Percentiles rank a stretch among this genome's conserved stretches.
Evolutionary conservation across 2,888 invertebrate genomes (phyloP).

Genomic region (Phyto melanocephala): DNA sequence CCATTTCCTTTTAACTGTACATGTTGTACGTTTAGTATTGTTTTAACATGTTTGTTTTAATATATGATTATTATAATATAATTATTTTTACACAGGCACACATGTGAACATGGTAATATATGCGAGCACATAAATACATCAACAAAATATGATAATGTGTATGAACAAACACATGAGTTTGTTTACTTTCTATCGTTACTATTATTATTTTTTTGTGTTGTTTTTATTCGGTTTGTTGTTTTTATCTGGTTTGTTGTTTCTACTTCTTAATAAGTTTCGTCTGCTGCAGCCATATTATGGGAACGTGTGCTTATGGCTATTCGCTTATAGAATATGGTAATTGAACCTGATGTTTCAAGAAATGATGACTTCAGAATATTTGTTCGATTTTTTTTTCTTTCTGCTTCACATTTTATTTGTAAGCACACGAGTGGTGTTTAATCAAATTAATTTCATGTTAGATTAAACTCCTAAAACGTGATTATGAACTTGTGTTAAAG

Average conservation of each 20-base stretch:
- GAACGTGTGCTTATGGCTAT: background rate
- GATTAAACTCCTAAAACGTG: background rate
- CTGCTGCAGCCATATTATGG: no score
- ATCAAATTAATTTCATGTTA: conserved; percentile 10
- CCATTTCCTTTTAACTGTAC: background rate
- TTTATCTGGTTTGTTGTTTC: no score
- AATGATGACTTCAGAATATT: background rate
- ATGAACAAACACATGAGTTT: no score
- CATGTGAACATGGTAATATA: background rate
- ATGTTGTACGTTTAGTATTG: no score
- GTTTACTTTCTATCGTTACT: background rate
- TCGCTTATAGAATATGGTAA: background rate
- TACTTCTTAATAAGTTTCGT: background rate
- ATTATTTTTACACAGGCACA: background rate
- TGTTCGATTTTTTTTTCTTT: background rate
- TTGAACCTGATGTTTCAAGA: background rate
- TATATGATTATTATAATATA: background rate
- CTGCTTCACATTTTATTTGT: background rate
- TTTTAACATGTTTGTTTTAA: background rate
- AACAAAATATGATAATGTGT: background rate
- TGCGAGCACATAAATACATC: background rate
- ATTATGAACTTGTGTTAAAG: background rate
- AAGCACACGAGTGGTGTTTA: background rate
- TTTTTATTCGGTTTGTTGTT: background rate
- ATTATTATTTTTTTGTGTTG: background rate